Base-by-base conservation (phyloP, 2,113 vertebrate genomes). In the Aspiorhynchus laticeps region DNA sequence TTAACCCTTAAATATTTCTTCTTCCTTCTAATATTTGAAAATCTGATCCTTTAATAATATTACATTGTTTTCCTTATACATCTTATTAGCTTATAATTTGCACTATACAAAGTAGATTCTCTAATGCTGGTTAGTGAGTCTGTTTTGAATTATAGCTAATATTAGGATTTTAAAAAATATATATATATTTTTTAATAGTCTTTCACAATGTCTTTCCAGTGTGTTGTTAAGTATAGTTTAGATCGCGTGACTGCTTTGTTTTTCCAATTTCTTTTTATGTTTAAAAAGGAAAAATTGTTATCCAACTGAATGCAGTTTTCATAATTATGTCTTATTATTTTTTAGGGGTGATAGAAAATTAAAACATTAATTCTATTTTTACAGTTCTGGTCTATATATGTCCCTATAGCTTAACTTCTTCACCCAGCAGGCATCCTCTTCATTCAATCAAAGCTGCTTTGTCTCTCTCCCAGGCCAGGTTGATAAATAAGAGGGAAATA, bases 401-500 rank as follows among this genome's bases (percentile, higher is more conserved):
- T 75, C 71, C 74, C 51, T 48, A 43, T 43, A 41, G 26, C 43
- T 33, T 24, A 67, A 43, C 15, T 38, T 48, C 19, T 73, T 59
- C 17, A 17, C 33, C 69, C 26, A 10, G 15, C 69, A 56, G 43
- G 26, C 56, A 31, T 80, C 48, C 46, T 21, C 74, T 26, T 85
- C 31, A 78, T 81, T 89, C 83, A 38, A n/a, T 78, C 84, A 74
- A n/a, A 85, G 51, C 83, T 53, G 46, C 12, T 24, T 24, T 73
- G 63, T 59, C 73, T 86, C 76, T 73, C 43, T 76, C 74, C n/a
- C 24, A 82, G 87, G 71, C 88, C 90, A 91, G 90, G 87, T 89
- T 75, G 89, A 92, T 91, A 93, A 91, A 89, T 83, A 90, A 91
- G 90, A 79, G 85, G 88, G 63, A 95, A 94, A 91, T 89, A 93